Percentiles rank a stretch among this genome's conserved stretches.
These are phyloP conservation scores for Andrena dorsata DNA, from an alignment of 2,888 invertebrate genomes.

Conservation along the genomic window DNA sequence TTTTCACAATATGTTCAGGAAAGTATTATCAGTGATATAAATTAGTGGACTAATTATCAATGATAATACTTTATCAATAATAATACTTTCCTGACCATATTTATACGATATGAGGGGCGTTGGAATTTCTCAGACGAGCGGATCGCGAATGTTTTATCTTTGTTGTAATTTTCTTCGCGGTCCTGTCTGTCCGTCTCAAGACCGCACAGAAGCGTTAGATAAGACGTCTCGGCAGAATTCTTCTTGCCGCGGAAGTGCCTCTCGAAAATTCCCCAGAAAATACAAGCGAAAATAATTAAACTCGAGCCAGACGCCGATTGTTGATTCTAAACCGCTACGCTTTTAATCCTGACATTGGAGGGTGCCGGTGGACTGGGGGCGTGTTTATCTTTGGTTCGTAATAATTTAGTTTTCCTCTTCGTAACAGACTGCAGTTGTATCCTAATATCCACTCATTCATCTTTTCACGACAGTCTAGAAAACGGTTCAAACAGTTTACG, in stretches of 20 bases:
- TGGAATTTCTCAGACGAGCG: constrained; percentile 24
- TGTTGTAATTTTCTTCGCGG: constrained; percentile 17
- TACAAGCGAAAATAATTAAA: constrained; percentile 49
- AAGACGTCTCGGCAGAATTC: constrained; percentile 20
- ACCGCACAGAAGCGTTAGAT: constrained; percentile 7
- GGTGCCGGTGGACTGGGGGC: not conserved
- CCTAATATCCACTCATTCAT: too few species aligned
- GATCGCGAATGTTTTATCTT: constrained; percentile 26
- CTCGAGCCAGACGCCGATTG: not conserved
- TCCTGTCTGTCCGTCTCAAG: not conserved
- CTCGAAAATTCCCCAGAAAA: constrained; percentile 22
- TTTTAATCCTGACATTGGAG: constrained; percentile 26
- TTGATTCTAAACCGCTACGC: constrained; percentile 11
- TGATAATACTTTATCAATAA: too few species aligned
- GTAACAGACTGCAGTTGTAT: not conserved
- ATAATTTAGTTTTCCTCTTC: not conserved
- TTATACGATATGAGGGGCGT: constrained; percentile 1
- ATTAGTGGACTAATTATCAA: too few species aligned
- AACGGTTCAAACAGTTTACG: not conserved
- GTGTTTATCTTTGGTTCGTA: not conserved
- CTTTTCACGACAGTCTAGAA: too few species aligned
- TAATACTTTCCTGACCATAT: too few species aligned
- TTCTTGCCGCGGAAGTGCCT: not conserved
- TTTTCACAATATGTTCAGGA: too few species aligned
- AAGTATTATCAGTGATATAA: too few species aligned